Base-by-base conservation (phyloP, 2,797 vertebrate species). In the Enteromius fasciolatus region DNA sequence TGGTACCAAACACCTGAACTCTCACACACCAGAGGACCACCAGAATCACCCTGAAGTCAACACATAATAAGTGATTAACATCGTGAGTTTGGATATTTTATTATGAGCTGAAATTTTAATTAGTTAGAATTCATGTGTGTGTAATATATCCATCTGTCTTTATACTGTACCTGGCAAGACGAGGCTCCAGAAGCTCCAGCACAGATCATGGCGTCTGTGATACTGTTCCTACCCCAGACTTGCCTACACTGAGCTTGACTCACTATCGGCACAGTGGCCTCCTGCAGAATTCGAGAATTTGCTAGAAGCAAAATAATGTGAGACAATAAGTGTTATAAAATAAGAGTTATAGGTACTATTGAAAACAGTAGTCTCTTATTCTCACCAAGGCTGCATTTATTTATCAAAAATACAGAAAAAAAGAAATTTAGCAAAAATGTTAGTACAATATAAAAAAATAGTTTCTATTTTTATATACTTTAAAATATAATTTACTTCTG, bases 111-210 rank as follows among this genome's bases (percentile, higher is more conserved):
- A 20, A n/a, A 11, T 67, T 11, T 66, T 66, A 20, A 66, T 36
- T 41, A 10, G 39, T 0, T 41, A 41, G 41, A 41, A 41, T 41
- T 41, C 7, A 10, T 41, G 41, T 41, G 18, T 59, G 33, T 31
- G 5, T 15, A 28, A 59, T 81, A 23, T 76, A 44, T 61, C 5
- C n/a, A 28, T 48, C 31, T 63, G 12, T 48, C 11, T 18, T 2
- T 69, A 92, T 90, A n/a, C n/a, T n/a, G n/a, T n/a, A 97, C 96
- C 93, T 96, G 94, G 87, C 96, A 97, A 3, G 95, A 97, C 36
- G 93, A 95, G 44, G 95, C 93, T 7, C 96, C 95, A 4, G 89
- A 90, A 0, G 93, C 93, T 0, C 96, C 96, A 0, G 95, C 95
- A 2, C 97, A 98, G 91, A 97, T 92, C 96, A 97, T 97, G 86